Base-by-base conservation (phyloP, 2,888 invertebrate species). In the Lycia hirtaria region DNA sequence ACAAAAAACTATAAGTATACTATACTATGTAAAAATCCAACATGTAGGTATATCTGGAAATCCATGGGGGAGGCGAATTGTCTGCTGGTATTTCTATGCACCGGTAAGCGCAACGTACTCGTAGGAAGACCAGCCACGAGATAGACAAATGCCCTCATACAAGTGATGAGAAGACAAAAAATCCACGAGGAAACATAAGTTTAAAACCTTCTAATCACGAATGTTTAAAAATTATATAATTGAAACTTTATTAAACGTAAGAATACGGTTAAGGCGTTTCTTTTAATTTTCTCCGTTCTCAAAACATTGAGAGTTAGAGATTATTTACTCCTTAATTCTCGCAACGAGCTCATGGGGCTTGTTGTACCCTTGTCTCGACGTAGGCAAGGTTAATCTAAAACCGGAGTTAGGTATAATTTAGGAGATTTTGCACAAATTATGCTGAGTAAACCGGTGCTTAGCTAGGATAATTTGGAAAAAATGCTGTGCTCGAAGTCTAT, bases 241-340 rank as follows among this genome's bases (percentile, higher is more conserved):
- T n/a, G n/a, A n/a, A n/a, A n/a, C n/a, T 10, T 20, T 40, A 9
- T 10, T 28, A n/a, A 4, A n/a, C 9, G 28, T 22, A 44, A 44
- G 17, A 66, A 65, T 41, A 54, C 63, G 62, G 60, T 67, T 67
- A 64, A 60, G 54, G 68, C 68, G 60, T 73, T 65, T 75, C 76
- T 76, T 81, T 81, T 80, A 77, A 82, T 82, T 80, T 77, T 72
- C 76, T 79, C 77, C 77, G 76, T 68, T 79, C 40, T 50, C 41
- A 51, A 49, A 49, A 58, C 49, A 58, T 47, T 55, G 45, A 49
- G 54, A 60, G 52, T 60, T 52, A 52, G 26, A 62, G 61, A 64
- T 67, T 64, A 67, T 67, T 62, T 60, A 63, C 56, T 59, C 62
- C 50, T 58, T 66, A 62, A 66, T 64, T 70, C 67, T 48, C 54